These are phyloP conservation scores for Tetragnatha montana DNA, from an alignment of 2,888 invertebrate genomes.

Conservation along the genomic window DNA sequence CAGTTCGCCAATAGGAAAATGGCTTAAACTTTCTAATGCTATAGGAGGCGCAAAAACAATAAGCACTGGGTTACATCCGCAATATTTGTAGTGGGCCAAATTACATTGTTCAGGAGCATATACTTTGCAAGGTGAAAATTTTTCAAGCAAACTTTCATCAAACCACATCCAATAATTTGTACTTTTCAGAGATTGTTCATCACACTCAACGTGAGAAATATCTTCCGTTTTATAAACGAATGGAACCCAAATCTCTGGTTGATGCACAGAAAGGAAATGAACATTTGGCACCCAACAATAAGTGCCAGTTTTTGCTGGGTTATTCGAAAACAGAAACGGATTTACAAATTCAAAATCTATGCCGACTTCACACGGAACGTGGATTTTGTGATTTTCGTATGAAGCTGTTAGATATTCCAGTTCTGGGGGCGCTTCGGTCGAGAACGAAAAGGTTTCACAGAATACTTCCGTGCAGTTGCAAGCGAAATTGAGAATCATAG, in stretches of 20 bases:
- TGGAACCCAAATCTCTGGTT: background rate
- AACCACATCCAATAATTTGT: background rate
- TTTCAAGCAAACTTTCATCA: background rate
- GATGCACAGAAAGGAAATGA: background rate
- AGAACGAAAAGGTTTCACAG: slow-evolving; percentile 11
- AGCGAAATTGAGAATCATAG: slow-evolving; percentile 13
- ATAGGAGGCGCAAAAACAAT: slow-evolving; percentile 3
- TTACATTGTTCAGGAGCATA: too few species aligned
- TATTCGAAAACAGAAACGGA: background rate
- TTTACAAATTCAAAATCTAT: background rate
- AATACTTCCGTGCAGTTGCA: background rate
- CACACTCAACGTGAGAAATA: background rate
- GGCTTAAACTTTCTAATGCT: background rate
- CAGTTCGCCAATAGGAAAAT: background rate
- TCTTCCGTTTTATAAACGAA: background rate
- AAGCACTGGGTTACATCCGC: background rate
- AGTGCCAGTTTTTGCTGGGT: background rate
- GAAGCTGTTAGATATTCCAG: background rate
- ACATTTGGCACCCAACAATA: background rate
- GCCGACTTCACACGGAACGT: background rate
- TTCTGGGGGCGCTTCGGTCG: background rate
- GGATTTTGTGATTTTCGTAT: background rate
- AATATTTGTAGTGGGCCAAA: too few species aligned
- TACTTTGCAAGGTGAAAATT: background rate
- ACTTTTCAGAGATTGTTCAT: background rate